Conservation (phyloP, 35 echinoderm and acorn worm genomes). For the Heliocidaris erythrogramma region DNA sequence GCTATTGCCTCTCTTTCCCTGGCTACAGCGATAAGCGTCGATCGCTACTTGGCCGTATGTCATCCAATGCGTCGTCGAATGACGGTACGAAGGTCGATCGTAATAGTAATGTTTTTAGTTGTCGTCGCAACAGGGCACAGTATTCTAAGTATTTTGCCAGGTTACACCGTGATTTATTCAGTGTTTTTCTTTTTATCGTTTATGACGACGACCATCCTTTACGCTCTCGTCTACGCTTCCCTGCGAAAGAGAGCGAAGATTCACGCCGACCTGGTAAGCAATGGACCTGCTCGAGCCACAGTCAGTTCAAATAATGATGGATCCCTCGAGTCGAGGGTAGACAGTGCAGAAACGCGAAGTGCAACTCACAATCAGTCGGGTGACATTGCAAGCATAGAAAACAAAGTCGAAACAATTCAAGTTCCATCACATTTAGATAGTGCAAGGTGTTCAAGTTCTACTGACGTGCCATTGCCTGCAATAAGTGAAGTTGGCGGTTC, state of each 20-base stretch:
- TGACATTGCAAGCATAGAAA: neutral
- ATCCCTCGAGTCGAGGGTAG: neutral
- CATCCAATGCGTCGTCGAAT: conserved; percentile 6
- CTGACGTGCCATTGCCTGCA: neutral
- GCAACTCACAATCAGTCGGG: neutral
- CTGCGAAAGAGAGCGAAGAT: neutral
- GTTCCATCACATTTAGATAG: neutral
- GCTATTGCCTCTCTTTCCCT: conserved; percentile 15
- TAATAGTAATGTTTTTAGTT: neutral
- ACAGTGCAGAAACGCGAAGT: neutral
- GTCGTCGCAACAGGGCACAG: neutral
- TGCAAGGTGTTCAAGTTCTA: neutral
- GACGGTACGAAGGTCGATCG: neutral
- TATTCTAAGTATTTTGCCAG: neutral
- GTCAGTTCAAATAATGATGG: neutral
- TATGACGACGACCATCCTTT: neutral
- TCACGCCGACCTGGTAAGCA: conserved; percentile 12
- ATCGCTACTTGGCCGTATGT: conserved; percentile 8
- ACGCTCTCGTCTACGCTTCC: neutral
- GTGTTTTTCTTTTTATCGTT: neutral
- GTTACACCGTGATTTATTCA: neutral
- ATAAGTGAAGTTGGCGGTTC: neutral
- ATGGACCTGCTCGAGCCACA: neutral
- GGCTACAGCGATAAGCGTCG: neutral
- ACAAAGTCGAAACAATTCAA: neutral